Conservation (phyloP, 2,888 invertebrate genomes). For the Gortyna flavago region DNA sequence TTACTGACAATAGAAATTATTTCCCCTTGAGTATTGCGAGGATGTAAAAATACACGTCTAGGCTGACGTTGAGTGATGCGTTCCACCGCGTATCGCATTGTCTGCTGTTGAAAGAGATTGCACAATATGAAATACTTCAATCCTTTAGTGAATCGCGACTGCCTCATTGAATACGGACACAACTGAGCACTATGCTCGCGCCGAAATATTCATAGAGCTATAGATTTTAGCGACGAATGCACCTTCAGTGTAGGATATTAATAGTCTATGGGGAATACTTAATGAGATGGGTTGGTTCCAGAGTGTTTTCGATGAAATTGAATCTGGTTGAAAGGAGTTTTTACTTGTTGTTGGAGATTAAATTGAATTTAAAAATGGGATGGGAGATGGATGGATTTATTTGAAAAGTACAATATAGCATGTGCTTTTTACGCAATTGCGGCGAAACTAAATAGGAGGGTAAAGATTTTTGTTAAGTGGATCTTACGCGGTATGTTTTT, state of each 20-base stretch:
- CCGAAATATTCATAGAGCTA: slow-evolving; percentile 81
- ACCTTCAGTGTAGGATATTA: slow-evolving; percentile 63
- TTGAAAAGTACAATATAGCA: not conserved
- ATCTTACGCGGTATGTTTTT: not conserved
- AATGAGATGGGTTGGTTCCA: slow-evolving; percentile 33
- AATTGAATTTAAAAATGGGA: slow-evolving; percentile 1
- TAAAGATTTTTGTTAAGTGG: not conserved
- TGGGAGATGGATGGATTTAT: not conserved
- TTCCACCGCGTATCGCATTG: slow-evolving; percentile 78
- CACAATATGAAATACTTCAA: slow-evolving; percentile 88
- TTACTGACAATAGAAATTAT: slow-evolving; percentile 87
- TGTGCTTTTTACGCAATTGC: not conserved
- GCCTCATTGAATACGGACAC: slow-evolving; percentile 84
- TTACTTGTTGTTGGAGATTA: not conserved
- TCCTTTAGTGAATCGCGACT: slow-evolving; percentile 77
- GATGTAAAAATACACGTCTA: slow-evolving; percentile 86
- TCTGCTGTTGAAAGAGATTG: slow-evolving; percentile 87
- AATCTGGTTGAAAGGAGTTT: slow-evolving; percentile 23
- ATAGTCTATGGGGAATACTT: slow-evolving; percentile 60
- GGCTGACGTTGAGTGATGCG: slow-evolving; percentile 89
- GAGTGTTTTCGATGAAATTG: slow-evolving; percentile 30
- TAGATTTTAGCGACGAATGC: slow-evolving; percentile 71
- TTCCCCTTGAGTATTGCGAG: slow-evolving; percentile 85
- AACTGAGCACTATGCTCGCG: slow-evolving; percentile 73
- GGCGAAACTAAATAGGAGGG: not conserved